Evolutionary conservation across 2,888 invertebrate genomes (phyloP).

Genomic region (Ophion ellenae): DNA sequence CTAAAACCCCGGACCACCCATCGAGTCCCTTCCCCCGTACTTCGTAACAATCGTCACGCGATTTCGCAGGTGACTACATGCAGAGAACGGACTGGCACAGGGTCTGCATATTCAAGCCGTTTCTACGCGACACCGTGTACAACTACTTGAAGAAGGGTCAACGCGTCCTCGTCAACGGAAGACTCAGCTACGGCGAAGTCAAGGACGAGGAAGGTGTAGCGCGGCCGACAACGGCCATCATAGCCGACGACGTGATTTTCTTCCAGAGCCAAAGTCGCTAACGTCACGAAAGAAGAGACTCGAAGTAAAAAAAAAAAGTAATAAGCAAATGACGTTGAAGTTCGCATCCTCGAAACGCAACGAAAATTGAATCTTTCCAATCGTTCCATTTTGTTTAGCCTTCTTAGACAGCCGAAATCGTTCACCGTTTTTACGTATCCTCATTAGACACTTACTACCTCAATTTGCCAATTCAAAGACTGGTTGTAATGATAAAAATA

Average conservation of each 20-base stretch:
- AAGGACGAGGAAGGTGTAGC: constrained; percentile 90
- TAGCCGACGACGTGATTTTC: constrained; percentile 95
- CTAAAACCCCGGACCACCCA: too few species aligned
- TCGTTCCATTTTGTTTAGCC: too few species aligned
- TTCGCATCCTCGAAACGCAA: background rate
- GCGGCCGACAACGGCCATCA: constrained; percentile 90
- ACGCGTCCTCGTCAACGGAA: constrained; percentile 92
- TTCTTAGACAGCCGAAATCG: too few species aligned
- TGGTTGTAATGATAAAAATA: too few species aligned
- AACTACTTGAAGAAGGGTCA: constrained; percentile 94
- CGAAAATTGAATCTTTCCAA: background rate
- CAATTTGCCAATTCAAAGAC: too few species aligned
- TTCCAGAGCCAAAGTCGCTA: constrained; percentile 81
- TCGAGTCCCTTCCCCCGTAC: too few species aligned
- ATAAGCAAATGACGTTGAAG: background rate
- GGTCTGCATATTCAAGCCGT: constrained; percentile 93
- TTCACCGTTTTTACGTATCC: too few species aligned
- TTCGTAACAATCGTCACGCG: background rate
- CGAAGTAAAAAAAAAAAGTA: background rate
- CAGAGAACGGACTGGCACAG: constrained; percentile 97
- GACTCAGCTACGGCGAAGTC: constrained; percentile 93
- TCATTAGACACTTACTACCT: too few species aligned
- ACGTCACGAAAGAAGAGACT: background rate
- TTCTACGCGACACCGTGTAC: constrained; percentile 91
- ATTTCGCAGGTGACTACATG: constrained; percentile 89